Conservation (phyloP, 2,888 invertebrate genomes). For the Megamerina dolium region DNA sequence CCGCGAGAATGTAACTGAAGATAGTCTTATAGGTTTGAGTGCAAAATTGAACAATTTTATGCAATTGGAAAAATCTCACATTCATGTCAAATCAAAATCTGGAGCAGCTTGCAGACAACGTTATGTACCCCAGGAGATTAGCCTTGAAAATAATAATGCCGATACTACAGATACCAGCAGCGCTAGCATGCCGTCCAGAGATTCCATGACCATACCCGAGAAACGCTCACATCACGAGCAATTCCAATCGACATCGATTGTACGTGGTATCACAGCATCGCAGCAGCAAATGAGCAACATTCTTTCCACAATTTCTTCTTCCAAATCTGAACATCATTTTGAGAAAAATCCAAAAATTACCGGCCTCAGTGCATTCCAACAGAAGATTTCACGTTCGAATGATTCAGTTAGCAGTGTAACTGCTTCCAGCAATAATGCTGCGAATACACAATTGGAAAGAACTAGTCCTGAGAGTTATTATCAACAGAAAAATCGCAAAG, state of each 20-base stretch:
- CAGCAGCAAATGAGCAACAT: constrained; percentile 9
- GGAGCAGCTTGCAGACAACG: constrained; percentile 55
- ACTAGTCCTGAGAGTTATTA: constrained; percentile 20
- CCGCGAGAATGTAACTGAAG: constrained; percentile 52
- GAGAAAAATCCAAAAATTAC: constrained; percentile 51
- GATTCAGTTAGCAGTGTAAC: constrained; percentile 26
- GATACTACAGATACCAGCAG: constrained; percentile 6
- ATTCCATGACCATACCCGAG: constrained; percentile 19
- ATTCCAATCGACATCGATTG: constrained; percentile 42
- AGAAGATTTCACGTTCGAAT: constrained; percentile 51
- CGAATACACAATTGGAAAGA: constrained; percentile 25
- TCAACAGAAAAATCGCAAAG: constrained; percentile 50
- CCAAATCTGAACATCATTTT: constrained; percentile 30
- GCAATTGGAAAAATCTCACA: constrained; percentile 8
- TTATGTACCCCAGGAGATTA: constrained; percentile 54
- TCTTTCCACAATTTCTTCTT: constrained; percentile 3
- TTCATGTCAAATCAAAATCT: constrained; percentile 44
- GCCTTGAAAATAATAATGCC: constrained; percentile 17
- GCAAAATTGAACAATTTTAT: constrained; percentile 35
- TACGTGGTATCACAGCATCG: constrained; percentile 33
- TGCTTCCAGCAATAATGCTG: constrained; percentile 30
- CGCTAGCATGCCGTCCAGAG: background rate
- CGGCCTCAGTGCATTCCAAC: constrained; percentile 54
- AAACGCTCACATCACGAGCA: constrained; percentile 33
- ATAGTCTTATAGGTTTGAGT: constrained; percentile 50